Conservation (phyloP, 2,888 invertebrate genomes). For the Electrophaes corylata region DNA sequence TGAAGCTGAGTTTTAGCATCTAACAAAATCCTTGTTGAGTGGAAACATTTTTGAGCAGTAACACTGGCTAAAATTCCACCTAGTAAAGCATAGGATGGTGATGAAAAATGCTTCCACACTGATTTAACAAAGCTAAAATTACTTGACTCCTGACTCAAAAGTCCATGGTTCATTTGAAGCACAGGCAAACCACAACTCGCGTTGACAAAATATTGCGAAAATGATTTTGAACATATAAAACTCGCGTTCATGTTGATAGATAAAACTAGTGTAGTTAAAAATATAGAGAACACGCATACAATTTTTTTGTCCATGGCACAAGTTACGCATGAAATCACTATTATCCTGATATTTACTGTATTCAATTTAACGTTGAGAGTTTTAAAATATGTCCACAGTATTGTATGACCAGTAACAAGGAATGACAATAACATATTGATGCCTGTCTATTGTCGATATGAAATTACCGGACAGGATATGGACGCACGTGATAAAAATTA, state of each 20-base stretch:
- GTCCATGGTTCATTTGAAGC: neutral
- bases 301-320: conserved; percentile 15
- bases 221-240: neutral
- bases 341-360: neutral
- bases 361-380: too few relatives aligned
- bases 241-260: conserved; percentile 22
- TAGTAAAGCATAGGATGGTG: neutral
- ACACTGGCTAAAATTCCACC: neutral
- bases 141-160: neutral
- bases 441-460: too few relatives aligned
- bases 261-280: conserved; percentile 16
- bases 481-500: neutral
- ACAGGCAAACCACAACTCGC: neutral
- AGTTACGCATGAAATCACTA: conserved; percentile 7
- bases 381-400: too few relatives aligned
- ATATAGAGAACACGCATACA: conserved; percentile 16
- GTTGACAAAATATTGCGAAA: neutral
- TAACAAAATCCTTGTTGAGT: neutral
- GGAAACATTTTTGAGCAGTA: neutral
- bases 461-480: neutral
- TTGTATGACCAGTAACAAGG: too few relatives aligned
- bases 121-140: neutral
- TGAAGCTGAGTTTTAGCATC: neutral
- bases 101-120: conserved; percentile 3
- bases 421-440: too few relatives aligned